Conservation (phyloP, 1,140 invertebrate genomes). For the Tetramorium alpestre region DNA sequence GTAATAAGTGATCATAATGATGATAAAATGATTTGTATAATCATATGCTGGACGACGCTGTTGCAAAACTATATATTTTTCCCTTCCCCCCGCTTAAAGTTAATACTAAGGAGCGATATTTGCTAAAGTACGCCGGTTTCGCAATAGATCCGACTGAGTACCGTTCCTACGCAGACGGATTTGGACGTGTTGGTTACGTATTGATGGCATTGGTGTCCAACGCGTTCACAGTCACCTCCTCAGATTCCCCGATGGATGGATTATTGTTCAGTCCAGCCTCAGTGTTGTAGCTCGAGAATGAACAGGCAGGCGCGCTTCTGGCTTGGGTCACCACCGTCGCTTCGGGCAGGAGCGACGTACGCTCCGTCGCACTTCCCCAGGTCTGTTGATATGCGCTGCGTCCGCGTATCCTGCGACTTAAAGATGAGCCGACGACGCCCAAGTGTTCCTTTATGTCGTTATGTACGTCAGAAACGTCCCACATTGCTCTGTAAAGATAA, state of each 20-base stretch:
- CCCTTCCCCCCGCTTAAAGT: constrained; percentile 41
- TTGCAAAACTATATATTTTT: constrained; percentile 62
- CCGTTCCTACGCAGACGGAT: neutral
- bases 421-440: constrained; percentile 92
- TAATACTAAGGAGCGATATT: constrained; percentile 61
- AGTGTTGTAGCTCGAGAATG: constrained; percentile 78
- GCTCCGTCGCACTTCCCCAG: constrained; percentile 86
- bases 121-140: constrained; percentile 17
- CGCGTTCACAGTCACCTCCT: constrained; percentile 70
- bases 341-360: constrained; percentile 82
- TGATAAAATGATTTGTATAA: constrained; percentile 55
- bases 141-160: constrained; percentile 22
- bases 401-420: constrained; percentile 90
- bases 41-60: constrained; percentile 18
- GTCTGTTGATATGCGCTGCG: constrained; percentile 90
- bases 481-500: constrained; percentile 90
- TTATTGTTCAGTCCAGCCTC: constrained; percentile 74
- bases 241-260: constrained; percentile 44
- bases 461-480: constrained; percentile 97
- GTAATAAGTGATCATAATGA: constrained; percentile 7
- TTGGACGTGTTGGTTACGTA: constrained; percentile 72
- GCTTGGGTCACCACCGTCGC: constrained; percentile 43
- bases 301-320: constrained; percentile 79
- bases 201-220: constrained; percentile 73
- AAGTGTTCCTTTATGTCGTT: constrained; percentile 97